phyloP scores from a whole-genome alignment of 2,797 vertebrate species.

The Sebastiscus albofasciatus region DNA sequence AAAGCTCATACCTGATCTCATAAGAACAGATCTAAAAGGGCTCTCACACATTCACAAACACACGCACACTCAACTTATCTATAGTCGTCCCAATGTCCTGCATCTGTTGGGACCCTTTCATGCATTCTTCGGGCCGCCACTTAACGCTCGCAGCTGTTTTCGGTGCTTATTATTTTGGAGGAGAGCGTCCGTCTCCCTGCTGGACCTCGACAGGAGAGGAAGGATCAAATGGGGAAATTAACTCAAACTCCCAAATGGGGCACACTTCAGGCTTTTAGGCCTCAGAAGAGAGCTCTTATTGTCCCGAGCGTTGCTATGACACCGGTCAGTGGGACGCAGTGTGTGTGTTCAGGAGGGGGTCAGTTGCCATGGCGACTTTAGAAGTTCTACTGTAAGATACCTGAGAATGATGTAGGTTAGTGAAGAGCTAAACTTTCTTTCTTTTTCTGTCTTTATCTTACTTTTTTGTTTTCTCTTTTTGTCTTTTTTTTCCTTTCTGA shows the following conservation, averaged over 20 bases:
- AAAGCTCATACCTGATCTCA: not conserved
- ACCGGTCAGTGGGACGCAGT: constrained; percentile 42
- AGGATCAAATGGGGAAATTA: constrained; percentile 63
- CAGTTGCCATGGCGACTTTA: constrained; percentile 67
- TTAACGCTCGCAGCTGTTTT: constrained; percentile 28
- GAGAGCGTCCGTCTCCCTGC: constrained; percentile 21
- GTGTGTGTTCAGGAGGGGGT: constrained; percentile 4
- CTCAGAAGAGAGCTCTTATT: constrained; percentile 59
- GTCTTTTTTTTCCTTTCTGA: no score
- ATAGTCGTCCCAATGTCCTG: not conserved
- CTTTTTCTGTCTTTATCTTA: not conserved
- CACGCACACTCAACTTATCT: not conserved
- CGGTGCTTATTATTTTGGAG: constrained; percentile 19
- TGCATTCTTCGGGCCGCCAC: constrained; percentile 14
- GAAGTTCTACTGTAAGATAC: constrained; percentile 56
- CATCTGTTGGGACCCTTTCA: constrained; percentile 30
- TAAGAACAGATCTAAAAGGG: not conserved
- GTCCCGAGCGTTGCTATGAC: constrained; percentile 68
- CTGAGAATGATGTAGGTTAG: constrained; percentile 43
- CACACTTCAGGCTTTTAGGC: constrained; percentile 71
- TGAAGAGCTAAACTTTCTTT: not conserved
- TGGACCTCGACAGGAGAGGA: constrained; percentile 38
- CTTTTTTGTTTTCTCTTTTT: not conserved
- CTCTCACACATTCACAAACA: not conserved
- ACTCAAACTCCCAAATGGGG: constrained; percentile 56